phyloP scores from a whole-genome alignment of 1,140 invertebrate genomes.

The Copidosoma floridanum region DNA sequence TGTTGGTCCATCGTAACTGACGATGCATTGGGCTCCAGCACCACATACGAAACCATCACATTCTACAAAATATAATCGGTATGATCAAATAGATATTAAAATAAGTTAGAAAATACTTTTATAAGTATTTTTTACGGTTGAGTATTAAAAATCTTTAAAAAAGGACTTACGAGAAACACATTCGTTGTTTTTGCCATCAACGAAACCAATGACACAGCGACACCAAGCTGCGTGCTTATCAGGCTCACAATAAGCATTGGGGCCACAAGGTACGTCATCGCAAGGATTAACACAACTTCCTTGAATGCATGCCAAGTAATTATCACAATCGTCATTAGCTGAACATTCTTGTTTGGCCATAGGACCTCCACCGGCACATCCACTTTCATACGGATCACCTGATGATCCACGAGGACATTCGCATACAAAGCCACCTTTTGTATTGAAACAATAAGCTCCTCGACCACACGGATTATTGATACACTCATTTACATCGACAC shows the following conservation, averaged over 20 bases:
- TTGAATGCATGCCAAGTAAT: slow-evolving; percentile 73
- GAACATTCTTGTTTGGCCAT: slow-evolving; percentile 63
- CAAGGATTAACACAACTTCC: slow-evolving; percentile 82
- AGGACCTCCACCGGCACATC: slow-evolving; percentile 64
- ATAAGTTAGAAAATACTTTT: too few species aligned
- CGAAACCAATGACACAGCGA: slow-evolving; percentile 78
- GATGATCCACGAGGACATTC: slow-evolving; percentile 77
- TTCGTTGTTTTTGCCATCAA: slow-evolving; percentile 71
- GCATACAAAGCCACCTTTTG: slow-evolving; percentile 80
- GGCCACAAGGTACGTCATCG: slow-evolving; percentile 71
- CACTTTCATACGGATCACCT: slow-evolving; percentile 80
- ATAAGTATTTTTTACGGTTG: too few species aligned
- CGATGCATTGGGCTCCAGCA: slow-evolving; percentile 80
- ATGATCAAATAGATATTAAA: slow-evolving; percentile 3
- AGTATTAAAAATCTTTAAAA: too few species aligned
- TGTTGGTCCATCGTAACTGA: slow-evolving; percentile 79
- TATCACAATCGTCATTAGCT: slow-evolving; percentile 75
- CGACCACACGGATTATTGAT: slow-evolving; percentile 77
- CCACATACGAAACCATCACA: slow-evolving; percentile 81
- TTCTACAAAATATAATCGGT: slow-evolving; percentile 52
- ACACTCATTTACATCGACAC: slow-evolving; percentile 82
- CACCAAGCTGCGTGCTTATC: slow-evolving; percentile 88
- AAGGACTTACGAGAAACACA: slow-evolving; percentile 72
- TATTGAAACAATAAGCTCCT: slow-evolving; percentile 83
- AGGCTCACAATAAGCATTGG: slow-evolving; percentile 83